Conservation (phyloP, 53 echinoderm and acorn worm genomes). For the Mesocentrotus franciscanus region DNA sequence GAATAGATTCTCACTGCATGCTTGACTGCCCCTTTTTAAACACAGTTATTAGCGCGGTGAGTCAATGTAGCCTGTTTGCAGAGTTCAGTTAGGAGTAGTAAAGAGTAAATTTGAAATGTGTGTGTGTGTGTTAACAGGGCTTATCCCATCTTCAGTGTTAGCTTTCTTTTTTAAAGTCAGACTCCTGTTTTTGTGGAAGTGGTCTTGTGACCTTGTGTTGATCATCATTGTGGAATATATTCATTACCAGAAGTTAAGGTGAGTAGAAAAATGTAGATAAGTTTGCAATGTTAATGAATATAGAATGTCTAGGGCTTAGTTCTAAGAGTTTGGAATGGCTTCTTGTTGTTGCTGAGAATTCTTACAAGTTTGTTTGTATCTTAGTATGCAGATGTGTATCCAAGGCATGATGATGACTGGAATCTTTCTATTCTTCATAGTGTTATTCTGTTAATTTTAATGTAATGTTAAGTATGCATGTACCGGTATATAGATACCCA, state of each 20-base stretch:
- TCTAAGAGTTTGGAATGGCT: neutral
- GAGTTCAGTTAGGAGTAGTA: conserved; percentile 18
- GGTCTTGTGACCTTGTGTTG: neutral
- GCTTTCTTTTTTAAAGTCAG: neutral
- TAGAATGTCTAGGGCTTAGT: neutral
- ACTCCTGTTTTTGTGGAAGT: neutral
- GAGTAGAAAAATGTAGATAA: neutral
- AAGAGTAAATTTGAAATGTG: conserved; percentile 43
- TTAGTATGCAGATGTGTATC: neutral
- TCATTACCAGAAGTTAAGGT: neutral
- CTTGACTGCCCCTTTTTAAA: conserved; percentile 46
- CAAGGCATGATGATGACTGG: neutral
- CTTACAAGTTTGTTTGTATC: neutral
- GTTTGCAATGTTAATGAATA: neutral
- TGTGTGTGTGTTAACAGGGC: neutral
- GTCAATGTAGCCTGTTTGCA: conserved; percentile 44
- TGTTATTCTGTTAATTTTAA: too few relatives aligned
- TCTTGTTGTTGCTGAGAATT: neutral
- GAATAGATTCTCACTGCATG: conserved; percentile 21
- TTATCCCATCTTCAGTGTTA: neutral
- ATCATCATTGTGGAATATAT: conserved; percentile 18
- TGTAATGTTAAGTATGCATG: too few relatives aligned
- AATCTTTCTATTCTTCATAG: too few relatives aligned
- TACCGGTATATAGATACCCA: too few relatives aligned
- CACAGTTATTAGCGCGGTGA: neutral